Base-by-base conservation (phyloP, 2,797 vertebrate genomes). In the Orientallactaga sibirica region DNA sequence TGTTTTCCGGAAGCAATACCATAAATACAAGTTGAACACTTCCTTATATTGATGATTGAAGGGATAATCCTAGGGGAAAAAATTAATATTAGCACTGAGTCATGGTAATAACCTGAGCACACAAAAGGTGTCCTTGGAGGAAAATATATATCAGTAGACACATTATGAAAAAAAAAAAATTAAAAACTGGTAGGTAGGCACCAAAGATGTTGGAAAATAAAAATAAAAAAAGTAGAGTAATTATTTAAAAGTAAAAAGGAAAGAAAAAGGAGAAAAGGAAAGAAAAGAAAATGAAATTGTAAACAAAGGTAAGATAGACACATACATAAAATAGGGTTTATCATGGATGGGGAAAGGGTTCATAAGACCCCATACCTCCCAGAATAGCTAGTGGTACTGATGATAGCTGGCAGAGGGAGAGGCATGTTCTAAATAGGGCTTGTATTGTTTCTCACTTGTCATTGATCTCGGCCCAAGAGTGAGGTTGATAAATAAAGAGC, bases 201-300 rank as follows among this genome's bases (percentile, higher is more conserved):
- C 41, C 78, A 83, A 62, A 80, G 24, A 70, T 86, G 58, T 20
- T 79, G 43, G 68, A 88, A 89, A 86, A n/a, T n/a, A n/a, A 84
- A 71, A 73, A 88, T 48, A 74, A 37, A 37, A 37, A 37, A 37
- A 37, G 33, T 37, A 37, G 33, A 37, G 33, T 14, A 86, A 80
- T 78, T 74, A 25, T 67, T 92, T 64, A 70, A 37, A 78, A 94
- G 67, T 8, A 66, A 37, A 85, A 15, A 29, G 33, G 33, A 37
- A 37, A 37, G 33, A 70, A 88, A 29, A 25, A 24, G 67, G 11
- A 20, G 78, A 52, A 25, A 27, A 29, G 24, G 29, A 10, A 37
- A 66, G 43, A 66, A 66, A 48, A 52, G 12, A 52, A 33, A 86
- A 37, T 37, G 52, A 73, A 91, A 27, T 24, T 81, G 58, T 85